Base-by-base conservation (phyloP, 2,113 vertebrate genomes). In the Morone saxatilis region DNA sequence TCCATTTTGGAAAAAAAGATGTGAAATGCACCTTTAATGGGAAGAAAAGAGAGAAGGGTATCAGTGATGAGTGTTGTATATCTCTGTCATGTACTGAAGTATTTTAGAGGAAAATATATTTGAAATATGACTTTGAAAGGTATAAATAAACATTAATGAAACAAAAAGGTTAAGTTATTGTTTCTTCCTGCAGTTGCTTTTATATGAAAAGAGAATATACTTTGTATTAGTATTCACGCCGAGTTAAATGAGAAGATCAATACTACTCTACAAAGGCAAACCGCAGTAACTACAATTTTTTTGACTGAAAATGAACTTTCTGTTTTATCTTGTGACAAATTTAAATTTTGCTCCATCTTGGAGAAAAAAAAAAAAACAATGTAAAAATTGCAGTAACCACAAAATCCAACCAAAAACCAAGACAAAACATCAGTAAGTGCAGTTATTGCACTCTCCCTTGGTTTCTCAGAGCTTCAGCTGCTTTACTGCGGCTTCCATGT, bases 81-180 rank as follows among this genome's bases (percentile, higher is more conserved):
- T 93, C 86, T 94, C 89, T 93, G 90, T 95, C 88, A 94, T 93
- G 94, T 94, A 94, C 85, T 91, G 70, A 94, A 94, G 79, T 94
- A 95, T 94, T 94, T 94, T 94, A 93, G 89, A 94, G 82, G 88
- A 90, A 93, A 91, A 89, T 94, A 94, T 93, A 94, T 95, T 95
- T 95, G 92, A 95, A 91, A 93, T 91, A 92, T 94, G 92, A 94
- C 81, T 87, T 89, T 90, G 89, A 93, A 91, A 89, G 90, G 91
- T 91, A 94, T 85, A 90, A 95, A 95, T 95, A 95, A 94, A 95
- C 78, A 90, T 86, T 60, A 63, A 88, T 91, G 78, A 93, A 94
- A 93, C 56, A 78, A 61, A 71, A 69, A 48, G 5, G 57, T 63
- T 59, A 72, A 48, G 43, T 75, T 87, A 71, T 69, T 60, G 0